Percentiles rank a stretch among this genome's conserved stretches.
Evolutionary conservation across 2,113 vertebrate species (phyloP).

Genomic region (Arizona elegans): DNA sequence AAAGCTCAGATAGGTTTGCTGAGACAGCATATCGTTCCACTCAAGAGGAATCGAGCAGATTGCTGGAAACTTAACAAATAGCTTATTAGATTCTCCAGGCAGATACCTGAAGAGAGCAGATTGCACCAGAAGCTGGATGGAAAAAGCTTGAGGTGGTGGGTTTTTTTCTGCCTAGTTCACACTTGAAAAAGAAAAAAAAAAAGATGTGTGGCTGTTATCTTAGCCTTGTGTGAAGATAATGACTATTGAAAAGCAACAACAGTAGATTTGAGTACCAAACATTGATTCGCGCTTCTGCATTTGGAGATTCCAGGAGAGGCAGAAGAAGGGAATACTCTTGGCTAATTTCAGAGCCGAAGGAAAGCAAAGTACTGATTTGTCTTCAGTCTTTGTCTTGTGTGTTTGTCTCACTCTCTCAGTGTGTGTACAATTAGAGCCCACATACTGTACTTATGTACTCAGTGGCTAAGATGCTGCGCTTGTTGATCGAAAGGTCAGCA

Average conservation of each 20-base stretch:
- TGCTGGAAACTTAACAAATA: background rate
- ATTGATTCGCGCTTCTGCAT: background rate
- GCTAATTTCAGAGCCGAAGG: background rate
- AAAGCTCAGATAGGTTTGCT: background rate
- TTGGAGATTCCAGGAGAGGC: background rate
- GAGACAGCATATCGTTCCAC: background rate
- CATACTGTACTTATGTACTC: too few relatives aligned
- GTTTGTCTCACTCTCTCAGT: background rate
- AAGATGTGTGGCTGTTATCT: background rate
- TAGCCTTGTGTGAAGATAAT: background rate
- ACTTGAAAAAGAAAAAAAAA: background rate
- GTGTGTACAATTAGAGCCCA: background rate
- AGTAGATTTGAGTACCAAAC: background rate
- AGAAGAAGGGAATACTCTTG: background rate
- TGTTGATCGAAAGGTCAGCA: too few relatives aligned
- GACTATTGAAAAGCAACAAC: background rate
- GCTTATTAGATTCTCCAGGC: background rate
- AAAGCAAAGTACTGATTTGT: background rate
- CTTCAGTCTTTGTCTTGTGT: background rate
- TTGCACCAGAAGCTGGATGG: background rate
- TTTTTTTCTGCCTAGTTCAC: background rate
- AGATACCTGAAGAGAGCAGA: background rate
- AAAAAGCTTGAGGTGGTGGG: background rate
- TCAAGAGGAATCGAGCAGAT: background rate
- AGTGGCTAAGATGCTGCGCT: too few relatives aligned